A percentile compares a stretch with the other conserved stretches of the same genome.
phyloP scores from a whole-genome alignment of 30 jellyfish, hydroid and myxozoan species.

The Calvadosia cruxmelitensis region DNA sequence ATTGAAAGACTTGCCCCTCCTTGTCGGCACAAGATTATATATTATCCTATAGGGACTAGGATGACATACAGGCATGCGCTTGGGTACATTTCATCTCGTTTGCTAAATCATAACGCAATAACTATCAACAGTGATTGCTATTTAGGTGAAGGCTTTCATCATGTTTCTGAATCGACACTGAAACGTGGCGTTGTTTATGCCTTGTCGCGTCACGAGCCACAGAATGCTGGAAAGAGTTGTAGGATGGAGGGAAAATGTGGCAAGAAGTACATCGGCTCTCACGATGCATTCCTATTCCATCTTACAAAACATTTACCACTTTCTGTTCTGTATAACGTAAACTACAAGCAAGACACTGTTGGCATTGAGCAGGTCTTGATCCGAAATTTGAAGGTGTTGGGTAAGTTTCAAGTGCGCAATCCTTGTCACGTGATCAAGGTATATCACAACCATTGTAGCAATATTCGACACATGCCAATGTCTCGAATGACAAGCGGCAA shows the following conservation, averaged over 20 bases:
- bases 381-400: neutral
- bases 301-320: neutral
- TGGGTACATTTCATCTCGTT: neutral
- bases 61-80: neutral
- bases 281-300: neutral
- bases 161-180: neutral
- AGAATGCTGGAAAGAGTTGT: neutral
- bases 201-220: neutral
- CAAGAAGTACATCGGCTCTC: neutral
- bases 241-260: neutral
- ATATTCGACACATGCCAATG: neutral
- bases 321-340: neutral
- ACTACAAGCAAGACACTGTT: neutral
- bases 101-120: neutral
- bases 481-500: neutral
- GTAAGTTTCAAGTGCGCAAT: neutral
- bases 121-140: neutral
- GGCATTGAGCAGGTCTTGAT: neutral
- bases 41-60: neutral
- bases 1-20: neutral
- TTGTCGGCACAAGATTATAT: neutral
- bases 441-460: neutral
- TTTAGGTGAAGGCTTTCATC: neutral
- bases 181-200: neutral
- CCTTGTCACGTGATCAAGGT: neutral